Percentiles rank a stretch among this genome's conserved stretches.
Conservation (phyloP, 2,888 invertebrate species). For the Lasioglossum lativentre region DNA sequence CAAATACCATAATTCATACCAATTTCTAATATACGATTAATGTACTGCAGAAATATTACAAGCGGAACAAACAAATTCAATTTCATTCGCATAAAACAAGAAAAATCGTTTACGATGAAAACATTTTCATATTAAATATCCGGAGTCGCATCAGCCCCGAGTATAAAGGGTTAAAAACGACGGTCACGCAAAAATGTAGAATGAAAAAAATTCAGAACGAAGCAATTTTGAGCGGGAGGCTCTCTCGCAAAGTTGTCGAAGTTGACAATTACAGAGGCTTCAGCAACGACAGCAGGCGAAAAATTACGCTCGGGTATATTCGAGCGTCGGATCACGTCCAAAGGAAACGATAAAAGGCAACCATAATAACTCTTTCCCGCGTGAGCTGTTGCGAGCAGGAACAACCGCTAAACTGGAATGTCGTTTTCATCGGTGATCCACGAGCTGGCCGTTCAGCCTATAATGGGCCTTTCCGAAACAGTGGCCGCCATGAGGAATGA, state of each 20-base stretch:
- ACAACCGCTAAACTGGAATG: constrained; percentile 46
- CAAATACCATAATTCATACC: background rate
- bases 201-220: background rate
- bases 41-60: background rate
- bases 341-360: constrained; percentile 34
- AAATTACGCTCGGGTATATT: background rate
- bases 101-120: background rate
- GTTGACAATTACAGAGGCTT: background rate
- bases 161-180: background rate
- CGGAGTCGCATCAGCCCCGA: background rate
- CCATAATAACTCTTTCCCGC: constrained; percentile 53
- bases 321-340: background rate
- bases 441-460: constrained; percentile 40
- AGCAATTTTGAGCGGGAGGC: background rate
- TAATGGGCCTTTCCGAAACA: constrained; percentile 68
- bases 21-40: background rate
- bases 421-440: constrained; percentile 55
- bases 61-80: background rate
- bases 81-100: background rate
- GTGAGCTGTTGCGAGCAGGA: constrained; percentile 42
- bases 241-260: background rate
- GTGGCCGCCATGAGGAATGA: constrained; percentile 64
- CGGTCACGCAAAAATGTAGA: background rate
- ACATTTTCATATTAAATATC: background rate
- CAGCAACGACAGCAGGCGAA: background rate